These are phyloP conservation scores for Loriculus beryllinus DNA, from an alignment of 2,797 vertebrate species.

Conservation along the genomic window DNA sequence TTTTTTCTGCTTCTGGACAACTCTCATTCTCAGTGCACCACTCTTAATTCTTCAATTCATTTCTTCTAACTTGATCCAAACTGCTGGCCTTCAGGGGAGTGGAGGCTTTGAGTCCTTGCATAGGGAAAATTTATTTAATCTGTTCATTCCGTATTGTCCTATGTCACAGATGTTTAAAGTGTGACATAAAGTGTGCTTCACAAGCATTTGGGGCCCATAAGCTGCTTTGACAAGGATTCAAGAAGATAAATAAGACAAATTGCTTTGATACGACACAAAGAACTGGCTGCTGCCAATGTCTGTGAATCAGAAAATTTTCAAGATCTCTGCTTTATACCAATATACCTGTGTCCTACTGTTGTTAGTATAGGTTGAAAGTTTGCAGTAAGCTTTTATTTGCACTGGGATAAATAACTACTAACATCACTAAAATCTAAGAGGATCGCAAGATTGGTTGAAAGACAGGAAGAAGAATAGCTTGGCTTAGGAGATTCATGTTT, in stretches of 20 bases:
- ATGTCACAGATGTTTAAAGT: neutral
- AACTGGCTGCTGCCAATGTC: neutral
- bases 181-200: neutral
- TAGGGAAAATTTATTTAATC: neutral
- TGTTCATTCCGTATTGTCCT: neutral
- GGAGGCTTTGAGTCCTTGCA: neutral
- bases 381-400: neutral
- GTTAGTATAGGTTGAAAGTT: neutral
- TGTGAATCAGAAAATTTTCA: neutral
- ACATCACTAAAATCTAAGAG: neutral
- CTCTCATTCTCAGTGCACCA: constrained; percentile 26
- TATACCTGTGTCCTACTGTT: neutral
- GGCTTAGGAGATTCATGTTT: neutral
- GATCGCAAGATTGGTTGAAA: neutral
- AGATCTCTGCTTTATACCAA: neutral
- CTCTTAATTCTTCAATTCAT: constrained; percentile 24
- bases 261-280: neutral
- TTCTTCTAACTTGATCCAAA: neutral
- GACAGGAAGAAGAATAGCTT: neutral
- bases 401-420: neutral
- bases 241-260: neutral
- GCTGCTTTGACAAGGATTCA: neutral
- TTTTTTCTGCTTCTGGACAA: constrained; percentile 20
- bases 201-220: neutral
- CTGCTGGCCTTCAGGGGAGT: neutral